Base-by-base conservation (phyloP, 2,888 invertebrate genomes). In the Eutolmus rufibarbis region DNA sequence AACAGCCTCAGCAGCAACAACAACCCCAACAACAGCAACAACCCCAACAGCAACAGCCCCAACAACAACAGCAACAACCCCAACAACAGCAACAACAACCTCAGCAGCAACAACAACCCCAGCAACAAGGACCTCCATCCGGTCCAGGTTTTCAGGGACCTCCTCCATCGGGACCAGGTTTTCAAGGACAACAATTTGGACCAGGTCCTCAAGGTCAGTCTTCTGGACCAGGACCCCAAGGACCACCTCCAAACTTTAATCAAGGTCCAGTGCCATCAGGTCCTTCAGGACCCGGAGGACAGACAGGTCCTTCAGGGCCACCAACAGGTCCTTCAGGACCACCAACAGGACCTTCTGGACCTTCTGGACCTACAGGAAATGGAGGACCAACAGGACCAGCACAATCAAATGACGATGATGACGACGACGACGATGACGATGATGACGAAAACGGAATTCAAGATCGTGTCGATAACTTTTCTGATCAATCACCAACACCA, bases 251-350 rank as follows among this genome's bases (percentile, higher is more conserved):
- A 76, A 28, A 34, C 5, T 76, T 40, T 66, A 66, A 66, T 76
- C 74, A 28, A 40, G 23, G 2, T 28, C 40, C 74, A 43, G 28
- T 74, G 23, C n/a, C 56, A 82, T 56, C 56, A 34, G 46, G 46
- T 43, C 82, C 51, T 9, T 34, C 82, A 0, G 31, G 46, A 23
- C 76, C 43, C 46, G 40, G 40, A 40, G 40, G 40, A 12, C 40
- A 40, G 7, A 43, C 86, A 9, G 37, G 16, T 8, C 57, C 74
- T 31, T 31, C 86, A 19, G 86, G 46, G 43, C 57, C 84, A 57
- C 57, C 74, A 16, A 16, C 86, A 34, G 86, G 46, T n/a, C n/a
- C 74, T 31, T 31, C 86, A 19, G 86, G 46, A 74, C 57, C 84
- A 57, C 57, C 74, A 16, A 16, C 86, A 34, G 86, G 46, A n/a